Conservation (phyloP, 2,888 invertebrate genomes). For the Heteropelma amictum region DNA sequence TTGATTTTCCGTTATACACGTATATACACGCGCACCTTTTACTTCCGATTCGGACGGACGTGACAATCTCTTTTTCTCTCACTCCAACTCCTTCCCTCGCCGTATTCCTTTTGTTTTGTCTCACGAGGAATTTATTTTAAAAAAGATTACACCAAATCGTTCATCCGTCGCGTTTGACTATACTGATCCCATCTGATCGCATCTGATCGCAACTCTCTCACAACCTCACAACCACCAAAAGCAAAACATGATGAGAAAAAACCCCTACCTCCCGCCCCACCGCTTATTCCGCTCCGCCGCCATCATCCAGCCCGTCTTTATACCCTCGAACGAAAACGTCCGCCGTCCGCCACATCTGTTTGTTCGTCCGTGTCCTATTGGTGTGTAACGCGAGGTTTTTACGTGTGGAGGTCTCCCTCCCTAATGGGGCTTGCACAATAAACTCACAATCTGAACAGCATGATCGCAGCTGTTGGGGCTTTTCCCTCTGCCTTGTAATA, state of each 20-base stretch:
- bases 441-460: too few relatives aligned
- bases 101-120: background rate
- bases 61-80: background rate
- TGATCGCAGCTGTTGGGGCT: slow-evolving; percentile 25
- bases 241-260: slow-evolving; percentile 49
- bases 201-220: too few relatives aligned
- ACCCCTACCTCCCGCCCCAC: too few relatives aligned
- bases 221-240: slow-evolving; percentile 31
- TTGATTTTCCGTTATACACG: background rate
- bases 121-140: background rate
- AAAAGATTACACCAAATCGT: background rate
- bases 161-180: background rate
- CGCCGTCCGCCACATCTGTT: slow-evolving; percentile 52
- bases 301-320: slow-evolving; percentile 2
- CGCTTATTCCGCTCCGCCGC: slow-evolving; percentile 20
- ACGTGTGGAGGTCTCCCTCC: background rate
- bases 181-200: too few relatives aligned
- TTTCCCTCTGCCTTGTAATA: too few relatives aligned
- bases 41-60: background rate
- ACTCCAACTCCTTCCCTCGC: background rate
- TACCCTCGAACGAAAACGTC: slow-evolving; percentile 38
- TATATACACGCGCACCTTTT: background rate
- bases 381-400: background rate
- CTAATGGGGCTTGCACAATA: slow-evolving; percentile 34
- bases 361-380: background rate